phyloP scores from a whole-genome alignment of 2,113 vertebrate genomes.

The Cryptoleucopteryx plumbea region DNA sequence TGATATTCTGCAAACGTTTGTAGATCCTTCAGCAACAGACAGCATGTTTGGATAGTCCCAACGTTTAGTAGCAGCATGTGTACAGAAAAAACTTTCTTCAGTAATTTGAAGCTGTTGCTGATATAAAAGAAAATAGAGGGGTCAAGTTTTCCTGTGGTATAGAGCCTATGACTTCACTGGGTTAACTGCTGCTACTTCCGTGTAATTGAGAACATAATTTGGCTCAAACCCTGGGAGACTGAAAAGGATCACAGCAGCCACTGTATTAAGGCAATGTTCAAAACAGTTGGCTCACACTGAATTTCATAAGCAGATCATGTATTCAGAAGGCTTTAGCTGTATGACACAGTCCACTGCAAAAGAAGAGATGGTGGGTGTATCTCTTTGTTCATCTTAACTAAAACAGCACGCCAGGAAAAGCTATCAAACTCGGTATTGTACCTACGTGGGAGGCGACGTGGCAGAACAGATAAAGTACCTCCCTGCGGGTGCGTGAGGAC shows the following conservation, averaged over 20 bases:
- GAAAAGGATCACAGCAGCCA: constrained; percentile 26
- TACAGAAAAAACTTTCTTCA: not conserved
- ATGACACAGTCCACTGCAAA: not conserved
- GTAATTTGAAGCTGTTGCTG: constrained; percentile 36
- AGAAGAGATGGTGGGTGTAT: not conserved
- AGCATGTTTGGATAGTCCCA: not conserved
- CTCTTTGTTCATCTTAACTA: not conserved
- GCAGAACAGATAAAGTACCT: not conserved
- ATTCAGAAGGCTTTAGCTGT: not conserved
- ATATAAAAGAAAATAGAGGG: constrained; percentile 35
- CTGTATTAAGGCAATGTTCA: constrained; percentile 24
- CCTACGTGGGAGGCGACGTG: rapidly evolving
- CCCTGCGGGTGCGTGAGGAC: not conserved
- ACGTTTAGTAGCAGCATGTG: not conserved
- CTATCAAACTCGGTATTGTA: not conserved
- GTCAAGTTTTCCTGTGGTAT: constrained; percentile 21
- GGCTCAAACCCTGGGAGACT: constrained; percentile 21
- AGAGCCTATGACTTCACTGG: constrained; percentile 9
- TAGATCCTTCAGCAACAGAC: not conserved
- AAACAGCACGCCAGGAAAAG: not conserved
- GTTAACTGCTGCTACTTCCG: constrained; percentile 36
- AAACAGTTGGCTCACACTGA: constrained; percentile 23
- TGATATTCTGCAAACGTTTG: not conserved
- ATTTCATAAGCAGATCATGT: constrained; percentile 17
- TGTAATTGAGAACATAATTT: constrained; percentile 54